A percentile compares a stretch with the other conserved stretches of the same genome.
Conservation (phyloP, 1,140 invertebrate genomes). For the Heliconius hewitsoni region DNA sequence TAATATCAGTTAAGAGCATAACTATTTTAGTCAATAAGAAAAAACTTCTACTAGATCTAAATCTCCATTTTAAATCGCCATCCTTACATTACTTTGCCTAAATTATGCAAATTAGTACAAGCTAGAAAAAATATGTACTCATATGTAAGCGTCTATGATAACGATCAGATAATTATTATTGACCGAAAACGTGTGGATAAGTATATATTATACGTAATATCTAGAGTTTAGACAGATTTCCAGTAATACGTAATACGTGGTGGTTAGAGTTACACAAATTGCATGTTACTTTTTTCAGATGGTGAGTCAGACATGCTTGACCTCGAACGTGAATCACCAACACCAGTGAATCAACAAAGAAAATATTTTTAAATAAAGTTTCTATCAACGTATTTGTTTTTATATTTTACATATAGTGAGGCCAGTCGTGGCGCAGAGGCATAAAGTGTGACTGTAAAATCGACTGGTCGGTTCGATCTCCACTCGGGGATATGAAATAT, state of each 20-base stretch:
- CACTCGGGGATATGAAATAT: too few species aligned
- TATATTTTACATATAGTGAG: background rate
- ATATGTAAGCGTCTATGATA: background rate
- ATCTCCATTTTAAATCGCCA: background rate
- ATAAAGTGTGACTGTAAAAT: too few species aligned
- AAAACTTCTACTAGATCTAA: too few species aligned
- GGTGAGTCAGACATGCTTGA: slow-evolving; percentile 38
- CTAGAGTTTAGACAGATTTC: slow-evolving; percentile 29
- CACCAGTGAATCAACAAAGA: slow-evolving; percentile 38
- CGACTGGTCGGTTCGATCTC: too few species aligned
- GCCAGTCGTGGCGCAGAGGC: too few species aligned
- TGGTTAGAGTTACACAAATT: slow-evolving; percentile 42
- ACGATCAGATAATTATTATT: background rate
- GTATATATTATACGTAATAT: background rate
- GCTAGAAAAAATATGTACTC: background rate
- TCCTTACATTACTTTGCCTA: background rate
- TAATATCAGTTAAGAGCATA: too few species aligned
- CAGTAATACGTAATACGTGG: slow-evolving; percentile 39
- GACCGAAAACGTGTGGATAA: slow-evolving; percentile 16
- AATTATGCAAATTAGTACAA: background rate
- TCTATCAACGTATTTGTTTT: slow-evolving; percentile 16
- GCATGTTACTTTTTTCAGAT: slow-evolving; percentile 40
- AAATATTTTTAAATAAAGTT: slow-evolving; percentile 36
- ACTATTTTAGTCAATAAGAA: too few species aligned
- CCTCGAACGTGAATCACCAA: slow-evolving; percentile 40